phyloP scores from a whole-genome alignment of 2,113 vertebrate species.

The Bubo scandiacus region DNA sequence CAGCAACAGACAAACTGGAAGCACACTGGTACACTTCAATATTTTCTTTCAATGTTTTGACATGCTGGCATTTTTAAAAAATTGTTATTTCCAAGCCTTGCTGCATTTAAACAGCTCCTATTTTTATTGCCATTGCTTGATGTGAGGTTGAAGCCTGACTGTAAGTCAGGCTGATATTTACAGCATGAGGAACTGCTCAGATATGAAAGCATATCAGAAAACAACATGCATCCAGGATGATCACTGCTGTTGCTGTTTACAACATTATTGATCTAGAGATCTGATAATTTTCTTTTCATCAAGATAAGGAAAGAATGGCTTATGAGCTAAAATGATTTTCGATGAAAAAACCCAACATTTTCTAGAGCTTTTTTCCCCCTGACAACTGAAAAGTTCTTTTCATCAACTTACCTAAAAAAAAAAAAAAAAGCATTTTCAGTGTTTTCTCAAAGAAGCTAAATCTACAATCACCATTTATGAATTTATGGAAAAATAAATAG shows the following conservation, averaged over 20 bases:
- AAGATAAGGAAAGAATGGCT: constrained; percentile 22
- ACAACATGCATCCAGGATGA: not conserved
- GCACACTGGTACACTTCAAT: not conserved
- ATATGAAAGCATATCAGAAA: constrained; percentile 1
- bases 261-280: constrained; percentile 18
- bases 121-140: not conserved
- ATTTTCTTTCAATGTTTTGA: constrained; percentile 11
- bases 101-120: not conserved
- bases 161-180: not conserved
- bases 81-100: not conserved
- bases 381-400: not conserved
- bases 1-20: constrained; percentile 2
- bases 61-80: not conserved
- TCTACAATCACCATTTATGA: not conserved
- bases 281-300: not conserved
- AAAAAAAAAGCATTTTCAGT: not conserved
- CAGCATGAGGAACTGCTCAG: not conserved
- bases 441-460: not conserved
- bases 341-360: not conserved
- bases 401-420: not conserved
- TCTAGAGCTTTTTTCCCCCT: not conserved
- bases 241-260: not conserved
- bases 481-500: not conserved
- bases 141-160: not conserved
- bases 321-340: not conserved